phyloP scores from a whole-genome alignment of 2,797 vertebrate species.

The Clarias laeviceps region DNA sequence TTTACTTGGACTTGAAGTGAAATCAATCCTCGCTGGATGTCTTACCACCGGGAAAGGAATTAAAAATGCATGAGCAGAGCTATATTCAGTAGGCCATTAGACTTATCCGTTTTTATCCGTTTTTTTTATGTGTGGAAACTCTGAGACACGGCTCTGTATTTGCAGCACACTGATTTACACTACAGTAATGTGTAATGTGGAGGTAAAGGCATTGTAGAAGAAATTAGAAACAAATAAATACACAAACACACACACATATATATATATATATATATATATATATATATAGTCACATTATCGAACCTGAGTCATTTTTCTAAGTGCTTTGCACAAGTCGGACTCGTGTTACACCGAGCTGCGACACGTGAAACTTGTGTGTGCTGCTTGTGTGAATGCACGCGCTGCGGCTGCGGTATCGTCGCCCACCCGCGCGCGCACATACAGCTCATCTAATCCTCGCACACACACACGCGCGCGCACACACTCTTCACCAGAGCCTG shows the following conservation, averaged over 20 bases:
- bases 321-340: conserved; percentile 6
- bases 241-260: no score
- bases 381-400: conserved; percentile 15
- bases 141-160: background rate
- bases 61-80: conserved; percentile 46
- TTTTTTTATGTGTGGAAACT: conserved; percentile 11
- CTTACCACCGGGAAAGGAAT: conserved; percentile 37
- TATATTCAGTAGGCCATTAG: conserved; percentile 47
- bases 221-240: background rate
- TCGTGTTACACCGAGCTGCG: conserved; percentile 17
- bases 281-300: background rate
- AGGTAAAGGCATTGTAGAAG: background rate
- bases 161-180: background rate
- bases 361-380: conserved; percentile 27
- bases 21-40: conserved; percentile 39
- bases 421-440: conserved; percentile 12
- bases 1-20: conserved; percentile 27
- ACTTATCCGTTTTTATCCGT: conserved; percentile 29
- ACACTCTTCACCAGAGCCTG: background rate
- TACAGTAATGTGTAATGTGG: no score
- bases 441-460: background rate
- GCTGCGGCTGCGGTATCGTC: conserved; percentile 30
- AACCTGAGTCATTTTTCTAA: background rate
- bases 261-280: no score
- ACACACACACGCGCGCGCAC: background rate